Evolutionary conservation across 2,113 vertebrate genomes (phyloP).

Genomic region (Zosterops hypoxanthus): DNA sequence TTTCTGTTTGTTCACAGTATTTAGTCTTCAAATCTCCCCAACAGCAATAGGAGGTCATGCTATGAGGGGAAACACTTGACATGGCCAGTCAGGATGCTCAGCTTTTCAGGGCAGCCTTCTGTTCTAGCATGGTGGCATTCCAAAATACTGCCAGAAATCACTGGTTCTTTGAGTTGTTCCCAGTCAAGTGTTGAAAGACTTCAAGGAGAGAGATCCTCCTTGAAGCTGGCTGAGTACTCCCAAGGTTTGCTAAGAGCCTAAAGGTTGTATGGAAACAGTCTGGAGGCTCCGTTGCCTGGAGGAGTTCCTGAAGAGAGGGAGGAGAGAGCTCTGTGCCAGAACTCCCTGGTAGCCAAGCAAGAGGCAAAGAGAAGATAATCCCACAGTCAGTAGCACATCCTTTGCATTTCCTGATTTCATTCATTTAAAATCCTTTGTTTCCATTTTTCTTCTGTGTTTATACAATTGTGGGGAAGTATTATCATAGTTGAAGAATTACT

Average conservation of each 20-base stretch:
- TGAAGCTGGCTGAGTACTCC: background rate
- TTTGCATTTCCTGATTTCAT: background rate
- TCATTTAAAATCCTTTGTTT: background rate
- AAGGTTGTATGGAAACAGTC: background rate
- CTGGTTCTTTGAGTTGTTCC: background rate
- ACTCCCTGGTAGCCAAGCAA: background rate
- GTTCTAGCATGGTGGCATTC: background rate
- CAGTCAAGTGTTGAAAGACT: background rate
- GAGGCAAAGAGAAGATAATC: background rate
- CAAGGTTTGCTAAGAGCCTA: background rate
- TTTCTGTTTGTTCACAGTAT: background rate
- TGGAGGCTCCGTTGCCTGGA: background rate
- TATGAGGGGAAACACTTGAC: background rate
- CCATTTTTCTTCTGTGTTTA: background rate
- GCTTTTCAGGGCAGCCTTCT: background rate
- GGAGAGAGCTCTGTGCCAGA: background rate
- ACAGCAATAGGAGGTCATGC: background rate
- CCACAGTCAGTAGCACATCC: background rate
- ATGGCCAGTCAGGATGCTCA: background rate
- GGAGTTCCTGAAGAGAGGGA: background rate
- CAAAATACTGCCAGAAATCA: background rate
- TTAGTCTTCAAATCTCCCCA: background rate
- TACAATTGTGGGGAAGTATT: background rate
- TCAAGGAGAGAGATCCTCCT: background rate
- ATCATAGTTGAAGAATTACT: background rate